A percentile compares a stretch with the other conserved stretches of the same genome.
Evolutionary conservation across 2,888 invertebrate genomes (phyloP).

Genomic region (Drosophila anomalata): DNA sequence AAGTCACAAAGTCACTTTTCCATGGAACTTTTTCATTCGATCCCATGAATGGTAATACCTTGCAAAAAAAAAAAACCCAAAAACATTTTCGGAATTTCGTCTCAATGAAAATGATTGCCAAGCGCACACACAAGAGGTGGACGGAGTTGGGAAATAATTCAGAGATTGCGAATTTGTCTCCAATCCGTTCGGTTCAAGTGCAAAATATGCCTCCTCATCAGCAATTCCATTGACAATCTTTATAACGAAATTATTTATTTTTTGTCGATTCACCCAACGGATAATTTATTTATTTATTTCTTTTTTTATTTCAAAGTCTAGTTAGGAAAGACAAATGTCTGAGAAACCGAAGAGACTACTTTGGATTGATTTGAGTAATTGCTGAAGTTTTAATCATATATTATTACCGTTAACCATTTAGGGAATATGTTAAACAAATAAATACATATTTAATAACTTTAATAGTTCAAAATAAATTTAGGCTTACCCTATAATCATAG

Average conservation of each 20-base stretch:
- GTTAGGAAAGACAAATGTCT: slow-evolving; percentile 44
- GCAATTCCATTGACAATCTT: slow-evolving; percentile 54
- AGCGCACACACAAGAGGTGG: slow-evolving; percentile 15
- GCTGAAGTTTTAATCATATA: not conserved
- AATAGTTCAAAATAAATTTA: not conserved
- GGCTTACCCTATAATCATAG: slow-evolving; percentile 94
- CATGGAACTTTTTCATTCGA: slow-evolving; percentile 37
- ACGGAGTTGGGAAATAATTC: slow-evolving; percentile 21
- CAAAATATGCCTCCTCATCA: slow-evolving; percentile 51
- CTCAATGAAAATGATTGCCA: slow-evolving; percentile 59
- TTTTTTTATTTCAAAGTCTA: slow-evolving; percentile 19
- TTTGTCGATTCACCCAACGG: slow-evolving; percentile 45
- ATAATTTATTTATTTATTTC: slow-evolving; percentile 33
- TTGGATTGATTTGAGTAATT: not conserved
- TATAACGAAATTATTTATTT: slow-evolving; percentile 5
- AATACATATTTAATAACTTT: not conserved
- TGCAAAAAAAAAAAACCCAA: slow-evolving; percentile 13
- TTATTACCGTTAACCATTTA: not conserved
- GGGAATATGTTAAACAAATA: not conserved
- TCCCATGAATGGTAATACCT: slow-evolving; percentile 18
- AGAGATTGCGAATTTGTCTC: slow-evolving; percentile 17
- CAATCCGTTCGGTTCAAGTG: slow-evolving; percentile 52
- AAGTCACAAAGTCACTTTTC: slow-evolving; percentile 61
- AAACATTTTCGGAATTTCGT: slow-evolving; percentile 51
- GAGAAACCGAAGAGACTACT: slow-evolving; percentile 10